Percentiles rank a stretch among this genome's conserved stretches.
These are phyloP conservation scores for Carapus acus DNA, from an alignment of 2,797 vertebrate species.

Conservation along the genomic window DNA sequence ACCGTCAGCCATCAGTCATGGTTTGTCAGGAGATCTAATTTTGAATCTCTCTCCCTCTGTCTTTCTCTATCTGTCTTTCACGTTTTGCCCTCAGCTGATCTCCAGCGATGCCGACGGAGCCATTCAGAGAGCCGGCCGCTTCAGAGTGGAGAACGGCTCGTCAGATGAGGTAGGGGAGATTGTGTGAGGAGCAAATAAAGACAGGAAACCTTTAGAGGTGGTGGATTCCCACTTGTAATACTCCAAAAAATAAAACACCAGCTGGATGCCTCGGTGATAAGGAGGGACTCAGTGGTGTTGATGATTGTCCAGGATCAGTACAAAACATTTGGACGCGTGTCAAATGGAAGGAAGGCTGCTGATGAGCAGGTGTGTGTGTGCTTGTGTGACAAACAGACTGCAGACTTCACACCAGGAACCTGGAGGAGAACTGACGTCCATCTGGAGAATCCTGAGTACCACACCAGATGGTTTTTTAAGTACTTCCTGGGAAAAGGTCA, in stretches of 20 bases:
- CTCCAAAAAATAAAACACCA: no score
- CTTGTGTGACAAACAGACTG: slow-evolving; percentile 68
- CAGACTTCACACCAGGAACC: slow-evolving; percentile 81
- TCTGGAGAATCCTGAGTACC: slow-evolving; percentile 98
- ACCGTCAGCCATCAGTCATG: slow-evolving; percentile 37
- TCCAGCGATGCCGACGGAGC: slow-evolving; percentile 98
- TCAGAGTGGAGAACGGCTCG: slow-evolving; percentile 97
- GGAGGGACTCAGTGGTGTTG: no score
- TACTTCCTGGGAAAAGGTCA: slow-evolving; percentile 99
- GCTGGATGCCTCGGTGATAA: no score
- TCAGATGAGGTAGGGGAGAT: slow-evolving; percentile 79
- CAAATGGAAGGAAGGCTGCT: no score
- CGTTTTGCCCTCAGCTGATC: slow-evolving; percentile 80
- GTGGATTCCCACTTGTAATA: no score
- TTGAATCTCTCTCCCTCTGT: slow-evolving; percentile 37
- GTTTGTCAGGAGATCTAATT: slow-evolving; percentile 46
- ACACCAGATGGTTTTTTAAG: slow-evolving; percentile 99
- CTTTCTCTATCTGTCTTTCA: slow-evolving; percentile 21
- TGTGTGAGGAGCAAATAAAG: slow-evolving; percentile 5
- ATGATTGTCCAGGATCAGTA: no score
- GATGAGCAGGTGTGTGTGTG: slow-evolving; percentile 25
- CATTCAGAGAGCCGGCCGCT: slow-evolving; percentile 97
- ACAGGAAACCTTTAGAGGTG: no score
- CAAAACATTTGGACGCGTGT: no score
- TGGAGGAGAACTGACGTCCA: slow-evolving; percentile 98